Evolutionary conservation across 2,888 invertebrate species (phyloP), one percentile per base, ranked within the genome.

Genomic region (Minunthozetes semirufus): DNA sequence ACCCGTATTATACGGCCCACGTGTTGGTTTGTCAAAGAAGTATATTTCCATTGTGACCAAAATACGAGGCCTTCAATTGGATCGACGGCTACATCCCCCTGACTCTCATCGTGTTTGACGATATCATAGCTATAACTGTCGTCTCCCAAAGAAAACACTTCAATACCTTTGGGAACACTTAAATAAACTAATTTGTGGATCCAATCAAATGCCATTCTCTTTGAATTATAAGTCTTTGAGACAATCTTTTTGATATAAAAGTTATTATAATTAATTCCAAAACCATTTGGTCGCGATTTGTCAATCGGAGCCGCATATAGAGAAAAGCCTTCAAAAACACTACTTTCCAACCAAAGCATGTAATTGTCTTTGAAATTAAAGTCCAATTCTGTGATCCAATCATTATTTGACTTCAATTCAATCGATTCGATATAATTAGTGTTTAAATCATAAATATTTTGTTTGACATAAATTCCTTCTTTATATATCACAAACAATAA

Each of bases 361-460:
- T 61, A 61, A 27, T 61, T 61, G 11, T 61, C 61, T 1, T 13
- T 15, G 3, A 22, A 61, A 27, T 61, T 27, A 27, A 13, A 61
- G 25, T 61, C 61, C 5, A 61, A 19, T 61, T 61, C 61, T 22
- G 61, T 61, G 17, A 61, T 61, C 61, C 61, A 61, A 61, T 61
- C 61, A 15, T 19, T 27, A 27, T 61, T n/a, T 17, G 61, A 27
- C 15, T 27, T 22, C 13, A 61, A n/a, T 25, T 61, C 61, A 27
- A 61, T 15, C 15, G 25, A 25, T 2, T 61, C 61, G 15, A 61
- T 61, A 61, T 61, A 61, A 61, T 61, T 61, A 15, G 27, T 61
- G 17, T 61, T 25, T 29, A 61, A 15, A 22, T 61, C 27, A 13
- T 27, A 15, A 1, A 61, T 2, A 25, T 61, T 27, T n/a, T 19